phyloP scores from a whole-genome alignment of 2,113 vertebrate genomes.

The Penelope pileata region DNA sequence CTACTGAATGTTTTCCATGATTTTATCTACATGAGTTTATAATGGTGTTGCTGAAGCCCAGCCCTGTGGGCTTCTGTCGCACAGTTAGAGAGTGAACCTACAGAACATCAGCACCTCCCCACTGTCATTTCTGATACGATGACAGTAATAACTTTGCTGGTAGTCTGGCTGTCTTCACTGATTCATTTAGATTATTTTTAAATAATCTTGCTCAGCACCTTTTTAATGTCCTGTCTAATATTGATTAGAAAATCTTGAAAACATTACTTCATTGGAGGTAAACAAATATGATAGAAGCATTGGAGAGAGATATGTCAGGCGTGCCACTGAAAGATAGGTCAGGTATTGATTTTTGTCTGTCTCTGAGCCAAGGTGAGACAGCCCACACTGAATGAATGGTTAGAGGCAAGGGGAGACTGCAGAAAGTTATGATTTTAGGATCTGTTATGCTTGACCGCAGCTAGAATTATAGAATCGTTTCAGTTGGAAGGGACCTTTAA shows the following conservation, averaged over 20 bases:
- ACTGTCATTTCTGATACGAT: accelerated
- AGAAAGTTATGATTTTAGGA: neutral
- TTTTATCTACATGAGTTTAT: neutral
- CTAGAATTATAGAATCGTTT: no score
- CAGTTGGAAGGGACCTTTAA: no score
- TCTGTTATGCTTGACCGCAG: neutral
- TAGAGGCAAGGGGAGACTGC: neutral
- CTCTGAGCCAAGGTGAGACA: conserved; percentile 24
- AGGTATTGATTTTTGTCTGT: conserved; percentile 23
- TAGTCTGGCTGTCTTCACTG: neutral
- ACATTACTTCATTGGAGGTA: conserved; percentile 14
- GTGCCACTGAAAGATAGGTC: neutral
- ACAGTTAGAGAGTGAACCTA: neutral
- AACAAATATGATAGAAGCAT: conserved; percentile 14
- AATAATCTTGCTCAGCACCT: conserved; percentile 39
- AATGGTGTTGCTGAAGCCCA: neutral
- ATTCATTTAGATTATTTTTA: conserved; percentile 26
- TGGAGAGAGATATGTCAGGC: neutral
- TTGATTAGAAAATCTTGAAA: conserved; percentile 48
- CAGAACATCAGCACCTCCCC: neutral
- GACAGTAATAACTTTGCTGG: neutral
- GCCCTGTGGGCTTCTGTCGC: neutral
- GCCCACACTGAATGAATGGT: neutral
- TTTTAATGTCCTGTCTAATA: conserved; percentile 10
- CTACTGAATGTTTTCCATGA: neutral